Base-by-base conservation (phyloP, 2,113 vertebrate species). In the Labeo rohita region DNA sequence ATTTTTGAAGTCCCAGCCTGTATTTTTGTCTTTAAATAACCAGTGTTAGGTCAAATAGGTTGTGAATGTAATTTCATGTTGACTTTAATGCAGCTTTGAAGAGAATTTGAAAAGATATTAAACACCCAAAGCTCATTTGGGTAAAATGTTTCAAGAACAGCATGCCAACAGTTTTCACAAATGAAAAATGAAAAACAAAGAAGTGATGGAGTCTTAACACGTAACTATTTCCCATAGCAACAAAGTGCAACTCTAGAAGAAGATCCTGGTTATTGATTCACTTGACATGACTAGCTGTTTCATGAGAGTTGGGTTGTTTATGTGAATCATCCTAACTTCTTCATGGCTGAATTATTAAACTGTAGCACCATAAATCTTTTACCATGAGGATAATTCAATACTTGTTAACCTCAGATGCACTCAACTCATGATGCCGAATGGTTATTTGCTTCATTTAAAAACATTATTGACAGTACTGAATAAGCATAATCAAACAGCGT, bases 401-500 rank as follows among this genome's bases (percentile, higher is more conserved):
- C 34, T 59, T 18, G 16, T 56, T 54, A 56, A 56, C 6, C 54
- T 56, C 18, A 54, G 52, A 54, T 54, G 16, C 61, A 23, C n/a
- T 23, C 10, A 12, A 65, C 10, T 28, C 23, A 34, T 13, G 63
- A 66, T 28, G 28, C 63, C 34, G 15, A 68, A 68, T 4, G 13
- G 13, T 39, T 16, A 2, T 68, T 39, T 68, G 66, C 66, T 39
- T 70, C 15, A 39, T 70, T 56, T 56, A 11, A 36, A 39, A 78
- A 0, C 23, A 36, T 18, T 36, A 56, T 59, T 61, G 36, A 45
- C 18, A 45, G 54, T 59, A 15, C 4, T 21, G 10, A 13, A 23
- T 80, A n/a, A 63, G 74, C 28, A 63, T 80, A 45, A 45, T 61
- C 11, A n/a, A 28, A 65, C 78, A 47, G 21, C 15, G 21, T 80